These are phyloP conservation scores for Urocitellus parryii DNA, from an alignment of 2,113 vertebrate species.

Conservation along the genomic window DNA sequence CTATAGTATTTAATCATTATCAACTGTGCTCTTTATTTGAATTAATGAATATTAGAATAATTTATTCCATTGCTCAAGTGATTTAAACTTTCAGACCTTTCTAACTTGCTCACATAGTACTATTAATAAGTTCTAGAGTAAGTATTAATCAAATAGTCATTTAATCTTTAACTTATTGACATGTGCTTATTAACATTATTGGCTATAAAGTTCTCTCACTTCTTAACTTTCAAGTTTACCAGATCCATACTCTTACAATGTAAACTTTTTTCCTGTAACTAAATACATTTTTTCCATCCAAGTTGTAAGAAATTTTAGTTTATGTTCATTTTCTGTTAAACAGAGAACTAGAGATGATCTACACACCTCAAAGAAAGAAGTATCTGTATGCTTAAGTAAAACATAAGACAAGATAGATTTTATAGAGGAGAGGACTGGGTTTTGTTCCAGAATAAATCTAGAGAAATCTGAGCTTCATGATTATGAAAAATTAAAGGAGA, in stretches of 20 bases:
- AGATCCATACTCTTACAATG: background rate
- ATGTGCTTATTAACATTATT: background rate
- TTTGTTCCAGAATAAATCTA: background rate
- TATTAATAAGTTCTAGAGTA: background rate
- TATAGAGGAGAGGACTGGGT: background rate
- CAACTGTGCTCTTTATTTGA: background rate
- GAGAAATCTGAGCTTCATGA: background rate
- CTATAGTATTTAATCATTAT: background rate
- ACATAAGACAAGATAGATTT: background rate
- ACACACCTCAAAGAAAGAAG: background rate
- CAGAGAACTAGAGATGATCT: background rate
- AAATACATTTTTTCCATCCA: background rate
- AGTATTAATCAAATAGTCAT: conserved; percentile 51
- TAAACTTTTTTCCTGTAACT: background rate
- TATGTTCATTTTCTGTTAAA: background rate
- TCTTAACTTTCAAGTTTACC: background rate
- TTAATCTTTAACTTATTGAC: conserved; percentile 46
- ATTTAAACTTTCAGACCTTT: background rate
- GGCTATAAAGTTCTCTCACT: background rate
- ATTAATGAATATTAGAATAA: conserved; percentile 24
- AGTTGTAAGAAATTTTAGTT: background rate
- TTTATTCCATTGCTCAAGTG: background rate
- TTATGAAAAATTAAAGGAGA: background rate
- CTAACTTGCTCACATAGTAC: background rate
- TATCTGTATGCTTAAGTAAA: background rate